Evolutionary conservation across 2,797 vertebrate species (phyloP).

Genomic region (Anguilla obscura): DNA sequence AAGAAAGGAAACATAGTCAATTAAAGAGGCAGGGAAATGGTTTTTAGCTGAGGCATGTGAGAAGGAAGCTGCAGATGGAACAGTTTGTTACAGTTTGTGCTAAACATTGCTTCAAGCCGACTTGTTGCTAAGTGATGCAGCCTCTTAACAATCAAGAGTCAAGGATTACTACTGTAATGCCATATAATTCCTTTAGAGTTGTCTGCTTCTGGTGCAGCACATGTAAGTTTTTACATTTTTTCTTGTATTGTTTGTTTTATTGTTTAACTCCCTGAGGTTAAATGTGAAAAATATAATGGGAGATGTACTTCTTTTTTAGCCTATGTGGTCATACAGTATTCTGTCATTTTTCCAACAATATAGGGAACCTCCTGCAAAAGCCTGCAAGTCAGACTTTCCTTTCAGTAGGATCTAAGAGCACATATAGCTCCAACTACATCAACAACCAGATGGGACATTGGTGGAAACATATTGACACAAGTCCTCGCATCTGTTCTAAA

Average conservation of each 20-base stretch:
- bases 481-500: conserved; percentile 9
- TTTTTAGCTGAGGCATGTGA: background rate
- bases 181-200: background rate
- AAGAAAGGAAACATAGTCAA: background rate
- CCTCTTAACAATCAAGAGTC: background rate
- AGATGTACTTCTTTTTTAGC: background rate
- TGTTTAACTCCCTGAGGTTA: background rate
- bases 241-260: background rate
- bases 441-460: background rate
- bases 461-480: conserved; percentile 13
- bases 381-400: background rate
- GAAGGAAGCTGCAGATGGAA: background rate
- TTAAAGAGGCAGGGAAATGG: conserved; percentile 2
- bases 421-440: background rate
- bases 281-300: background rate
- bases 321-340: background rate
- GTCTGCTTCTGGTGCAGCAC: background rate
- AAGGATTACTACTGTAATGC: background rate
- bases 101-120: background rate
- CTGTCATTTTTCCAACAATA: background rate
- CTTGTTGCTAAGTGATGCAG: conserved; percentile 30
- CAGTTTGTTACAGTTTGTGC: background rate
- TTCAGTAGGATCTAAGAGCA: background rate
- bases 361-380: background rate
- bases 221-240: background rate